phyloP scores from a whole-genome alignment of 2,888 invertebrate genomes.

The Perdita meconis region DNA sequence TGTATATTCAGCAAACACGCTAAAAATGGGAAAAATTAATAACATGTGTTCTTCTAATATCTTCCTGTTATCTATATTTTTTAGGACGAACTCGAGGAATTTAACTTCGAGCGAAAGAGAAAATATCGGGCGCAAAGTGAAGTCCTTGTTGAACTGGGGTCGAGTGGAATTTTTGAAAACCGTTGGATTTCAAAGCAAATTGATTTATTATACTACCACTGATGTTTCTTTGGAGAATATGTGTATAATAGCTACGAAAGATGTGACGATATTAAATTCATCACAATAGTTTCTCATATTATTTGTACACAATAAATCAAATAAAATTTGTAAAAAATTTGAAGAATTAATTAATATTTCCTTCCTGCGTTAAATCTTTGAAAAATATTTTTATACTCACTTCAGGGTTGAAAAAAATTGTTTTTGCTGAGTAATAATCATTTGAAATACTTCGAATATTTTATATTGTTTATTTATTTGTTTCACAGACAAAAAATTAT shows the following conservation, averaged over 20 bases:
- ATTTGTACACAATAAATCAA: neutral
- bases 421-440: no score
- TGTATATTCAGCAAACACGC: no score
- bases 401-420: no score
- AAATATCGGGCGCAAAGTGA: slow-evolving; percentile 89
- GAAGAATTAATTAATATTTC: no score
- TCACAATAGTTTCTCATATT: neutral
- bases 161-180: slow-evolving; percentile 87
- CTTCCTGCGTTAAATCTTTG: no score
- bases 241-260: slow-evolving; percentile 88
- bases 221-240: slow-evolving; percentile 91
- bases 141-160: slow-evolving; percentile 91
- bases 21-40: no score
- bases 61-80: neutral
- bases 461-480: no score
- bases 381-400: no score
- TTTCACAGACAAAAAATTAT: no score
- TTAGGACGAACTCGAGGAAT: slow-evolving; percentile 7
- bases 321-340: neutral
- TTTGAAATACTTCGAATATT: no score
- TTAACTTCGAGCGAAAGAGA: slow-evolving; percentile 83
- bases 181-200: slow-evolving; percentile 86
- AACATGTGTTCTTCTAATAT: no score
- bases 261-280: no score
- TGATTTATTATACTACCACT: slow-evolving; percentile 88